A percentile compares a stretch with the other conserved stretches of the same genome.
These are phyloP conservation scores for Bellardia bayeri DNA, from an alignment of 2,888 invertebrate species.

Conservation along the genomic window DNA sequence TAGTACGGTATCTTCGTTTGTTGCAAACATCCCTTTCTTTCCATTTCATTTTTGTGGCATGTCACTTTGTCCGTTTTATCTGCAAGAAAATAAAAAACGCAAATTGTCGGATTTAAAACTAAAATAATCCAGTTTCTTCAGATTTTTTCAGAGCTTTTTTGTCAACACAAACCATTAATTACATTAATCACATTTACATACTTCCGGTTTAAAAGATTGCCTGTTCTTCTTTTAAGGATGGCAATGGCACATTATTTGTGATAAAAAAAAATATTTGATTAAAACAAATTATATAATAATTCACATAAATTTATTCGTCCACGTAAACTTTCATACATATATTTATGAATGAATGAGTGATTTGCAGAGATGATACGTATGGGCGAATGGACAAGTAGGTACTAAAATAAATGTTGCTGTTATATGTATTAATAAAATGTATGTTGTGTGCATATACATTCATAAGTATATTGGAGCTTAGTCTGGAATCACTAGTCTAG, in stretches of 20 bases:
- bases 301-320: conserved; percentile 30
- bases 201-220: conserved; percentile 45
- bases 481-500: too few species aligned
- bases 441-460: too few species aligned
- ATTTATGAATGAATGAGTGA: conserved; percentile 16
- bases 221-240: conserved; percentile 10
- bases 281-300: conserved; percentile 23
- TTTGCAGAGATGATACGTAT: background rate
- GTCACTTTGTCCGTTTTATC: background rate
- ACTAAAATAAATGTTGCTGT: background rate
- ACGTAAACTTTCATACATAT: background rate
- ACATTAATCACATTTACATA: conserved; percentile 15
- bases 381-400: background rate
- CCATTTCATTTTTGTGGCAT: background rate
- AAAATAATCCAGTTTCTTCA: background rate
- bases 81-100: background rate
- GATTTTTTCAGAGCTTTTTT: background rate
- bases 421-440: too few species aligned
- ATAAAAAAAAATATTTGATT: conserved; percentile 11
- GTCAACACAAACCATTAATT: background rate
- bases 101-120: background rate
- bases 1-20: conserved; percentile 35
- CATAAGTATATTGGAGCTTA: too few species aligned
- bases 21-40: background rate
- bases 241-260: conserved; percentile 4